Percentiles rank a stretch among this genome's conserved stretches.
These are phyloP conservation scores for Sialis fuliginosa DNA, from an alignment of 2,888 invertebrate genomes.

Conservation along the genomic window DNA sequence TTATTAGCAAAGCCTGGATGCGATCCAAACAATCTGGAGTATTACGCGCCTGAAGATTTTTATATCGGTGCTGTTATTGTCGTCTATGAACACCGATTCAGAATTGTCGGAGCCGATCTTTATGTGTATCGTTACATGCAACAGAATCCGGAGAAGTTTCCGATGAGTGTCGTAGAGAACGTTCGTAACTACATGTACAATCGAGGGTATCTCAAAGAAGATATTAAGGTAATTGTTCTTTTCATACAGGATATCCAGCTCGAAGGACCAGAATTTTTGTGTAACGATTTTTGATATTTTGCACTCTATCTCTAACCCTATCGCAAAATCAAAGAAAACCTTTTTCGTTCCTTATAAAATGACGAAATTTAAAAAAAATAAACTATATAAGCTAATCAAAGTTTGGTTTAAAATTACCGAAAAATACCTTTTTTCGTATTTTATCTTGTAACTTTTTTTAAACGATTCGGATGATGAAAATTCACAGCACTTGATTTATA, in stretches of 20 bases:
- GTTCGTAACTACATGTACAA: constrained; percentile 47
- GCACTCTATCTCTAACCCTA: too few species aligned
- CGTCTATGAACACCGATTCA: constrained; percentile 58
- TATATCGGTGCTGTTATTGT: constrained; percentile 56
- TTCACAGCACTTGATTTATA: too few species aligned
- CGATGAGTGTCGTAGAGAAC: constrained; percentile 43
- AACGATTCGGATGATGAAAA: too few species aligned
- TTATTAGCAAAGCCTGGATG: constrained; percentile 50
- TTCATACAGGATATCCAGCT: not conserved
- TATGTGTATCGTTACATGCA: constrained; percentile 63
- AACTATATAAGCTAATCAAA: too few species aligned
- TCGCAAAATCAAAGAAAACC: too few species aligned
- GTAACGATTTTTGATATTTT: too few species aligned
- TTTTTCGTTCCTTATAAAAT: too few species aligned
- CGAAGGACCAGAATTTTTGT: too few species aligned
- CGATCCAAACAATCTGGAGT: constrained; percentile 49
- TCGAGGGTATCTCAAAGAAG: constrained; percentile 42
- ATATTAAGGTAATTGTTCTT: constrained; percentile 25
- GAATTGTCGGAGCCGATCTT: constrained; percentile 57
- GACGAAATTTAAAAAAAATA: too few species aligned
- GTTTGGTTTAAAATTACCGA: too few species aligned
- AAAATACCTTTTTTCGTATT: not conserved
- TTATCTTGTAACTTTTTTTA: not conserved
- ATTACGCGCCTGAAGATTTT: constrained; percentile 64
- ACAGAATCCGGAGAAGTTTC: constrained; percentile 53